Evolutionary conservation across 2,797 vertebrate species (phyloP), one percentile per base, ranked within the genome.

Genomic region (Sternarchorhynchus goeldii): DNA sequence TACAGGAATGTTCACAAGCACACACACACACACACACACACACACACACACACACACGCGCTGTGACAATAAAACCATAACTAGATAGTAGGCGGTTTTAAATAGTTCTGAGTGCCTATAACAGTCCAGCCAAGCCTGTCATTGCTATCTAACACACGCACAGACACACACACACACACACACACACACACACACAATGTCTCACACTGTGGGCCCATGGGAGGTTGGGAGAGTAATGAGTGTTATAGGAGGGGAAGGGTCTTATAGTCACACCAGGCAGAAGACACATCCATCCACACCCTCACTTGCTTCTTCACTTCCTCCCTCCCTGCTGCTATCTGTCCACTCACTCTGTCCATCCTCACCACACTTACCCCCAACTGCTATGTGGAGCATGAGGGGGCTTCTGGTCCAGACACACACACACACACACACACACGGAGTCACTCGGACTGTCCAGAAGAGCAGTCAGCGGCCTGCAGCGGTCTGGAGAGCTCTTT

Each of bases 201-300:
- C 87, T 88, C 70, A 85, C 86, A 25, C 84, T 8, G 76, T 69
- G 80, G 71, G 78, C 87, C 88, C 81, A 39, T 75, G 87, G 85
- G 85, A 88, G 76, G 62, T 36, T 72, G 80, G 73, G 79, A 71
- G 77, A 81, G 84, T 88, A 89, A 89, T 88, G 86, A 89, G 88
- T 88, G 87, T 87, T 86, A 87, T 82, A 83, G 82, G 59, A 79
- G 77, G 83, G 83, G 78, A 83, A 84, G 81, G 83, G 77, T 89
- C 82, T 84, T 79, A 55, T 81, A 64, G 72, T 86, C 81, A 82
- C 84, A 82, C 82, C 78, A 64, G 73, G 73, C 78, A 64, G 73
- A 71, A 76, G 79, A 79, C 72, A 64, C 72, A 77, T 32, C 25
- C 78, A 83, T 72, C 60, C 75, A 32, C 65, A 55, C 25, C 66